Base-by-base conservation (phyloP, 2,888 invertebrate genomes). In the Sinotaia quadrata region DNA sequence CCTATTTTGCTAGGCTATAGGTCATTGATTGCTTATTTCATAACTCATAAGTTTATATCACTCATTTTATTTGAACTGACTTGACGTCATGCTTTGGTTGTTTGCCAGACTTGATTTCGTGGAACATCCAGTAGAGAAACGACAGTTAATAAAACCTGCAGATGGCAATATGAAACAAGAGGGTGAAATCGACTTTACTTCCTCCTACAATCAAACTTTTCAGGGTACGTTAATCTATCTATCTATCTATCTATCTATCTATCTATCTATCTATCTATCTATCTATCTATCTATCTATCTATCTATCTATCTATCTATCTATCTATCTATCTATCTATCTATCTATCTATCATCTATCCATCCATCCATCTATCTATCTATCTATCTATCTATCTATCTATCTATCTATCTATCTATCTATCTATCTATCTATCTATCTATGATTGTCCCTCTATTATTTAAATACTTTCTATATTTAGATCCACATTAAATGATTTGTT, bases 151-250 rank as follows among this genome's bases (percentile, higher is more conserved):
- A 15, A 60, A 56, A 29, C 70, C 70, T 2, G 21, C 49, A 5
- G 61, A 56, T 74, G 79, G 58, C 77, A 80, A 47, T 74, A 71
- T 21, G 84, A 85, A 7, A 59, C 86, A 86, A 5, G 81, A 83
- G 56, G 87, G 87, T 12, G 68, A 79, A 4, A 77, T 85, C 63
- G 86, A 85, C 27, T 75, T 69, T 21, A 75, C 75, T 57, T 87
- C 87, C 8, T 85, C 82, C 31, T 87, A 87, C 72, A 83, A 78
- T 37, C n/a, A n/a, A 7, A 21, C 47, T 21, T 47, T 47, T 47
- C 47, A 47, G 47, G 47, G 47, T 47, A 47, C 7, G 47, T 47
- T 24, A 8, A 47, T 49, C 49, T 49, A n/a, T 49, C 56, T 31
- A 33, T 33, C 29, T 33, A 33, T 33, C 31, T 33, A n/a, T 12